Percentiles rank a stretch among this genome's conserved stretches.
phyloP scores from a whole-genome alignment of 2,888 invertebrate species.

The Poecilus cupreus region DNA sequence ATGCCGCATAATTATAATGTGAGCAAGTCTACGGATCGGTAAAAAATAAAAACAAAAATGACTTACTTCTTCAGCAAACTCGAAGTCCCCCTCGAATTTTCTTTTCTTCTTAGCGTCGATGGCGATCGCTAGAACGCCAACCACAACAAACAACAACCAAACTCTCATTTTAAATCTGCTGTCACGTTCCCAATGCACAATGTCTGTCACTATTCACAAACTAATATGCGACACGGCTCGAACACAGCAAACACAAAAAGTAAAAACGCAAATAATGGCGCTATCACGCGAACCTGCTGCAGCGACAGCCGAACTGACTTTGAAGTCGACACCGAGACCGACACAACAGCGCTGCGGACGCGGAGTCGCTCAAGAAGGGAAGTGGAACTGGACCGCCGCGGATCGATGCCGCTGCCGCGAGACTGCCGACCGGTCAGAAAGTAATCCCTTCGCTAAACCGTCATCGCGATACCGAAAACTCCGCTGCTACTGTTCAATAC shows the following conservation, averaged over 20 bases:
- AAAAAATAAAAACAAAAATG: neutral
- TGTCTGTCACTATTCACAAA: slow-evolving; percentile 19
- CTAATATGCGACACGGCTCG: slow-evolving; percentile 8
- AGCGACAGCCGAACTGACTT: slow-evolving; percentile 47
- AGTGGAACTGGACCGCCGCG: slow-evolving; percentile 45
- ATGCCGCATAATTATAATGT: neutral
- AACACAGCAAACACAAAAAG: slow-evolving; percentile 27
- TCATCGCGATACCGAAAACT: neutral
- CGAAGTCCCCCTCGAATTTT: slow-evolving; percentile 86
- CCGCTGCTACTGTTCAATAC: neutral
- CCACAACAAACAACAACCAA: slow-evolving; percentile 72
- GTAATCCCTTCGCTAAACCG: slow-evolving; percentile 11
- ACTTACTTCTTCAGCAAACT: slow-evolving; percentile 86
- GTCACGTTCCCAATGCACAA: slow-evolving; percentile 17
- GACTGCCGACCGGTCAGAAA: slow-evolving; percentile 10
- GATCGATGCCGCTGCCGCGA: slow-evolving; percentile 27
- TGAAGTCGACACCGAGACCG: slow-evolving; percentile 29
- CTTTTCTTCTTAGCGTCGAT: slow-evolving; percentile 78
- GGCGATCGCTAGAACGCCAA: slow-evolving; percentile 70
- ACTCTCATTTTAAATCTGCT: slow-evolving; percentile 69
- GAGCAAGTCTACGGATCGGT: no score
- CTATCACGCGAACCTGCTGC: slow-evolving; percentile 26
- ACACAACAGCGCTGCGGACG: neutral
- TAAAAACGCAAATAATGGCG: slow-evolving; percentile 46
- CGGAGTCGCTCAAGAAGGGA: slow-evolving; percentile 42